Evolutionary conservation across 2,888 invertebrate genomes (phyloP).

Genomic region (Liodrosophila aerea): DNA sequence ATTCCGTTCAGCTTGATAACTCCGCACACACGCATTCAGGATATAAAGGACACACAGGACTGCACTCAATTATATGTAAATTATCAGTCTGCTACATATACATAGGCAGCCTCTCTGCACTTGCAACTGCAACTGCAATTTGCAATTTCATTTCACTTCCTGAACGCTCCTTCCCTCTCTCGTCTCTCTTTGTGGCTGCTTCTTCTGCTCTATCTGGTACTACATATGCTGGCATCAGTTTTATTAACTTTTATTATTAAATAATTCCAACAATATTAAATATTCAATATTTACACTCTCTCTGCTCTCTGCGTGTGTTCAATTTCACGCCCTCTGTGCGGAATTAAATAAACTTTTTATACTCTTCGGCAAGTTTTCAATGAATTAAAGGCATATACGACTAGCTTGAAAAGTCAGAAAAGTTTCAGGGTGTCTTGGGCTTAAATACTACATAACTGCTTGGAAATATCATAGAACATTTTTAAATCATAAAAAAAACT

Average conservation of each 20-base stretch:
- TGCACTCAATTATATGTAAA: constrained; percentile 63
- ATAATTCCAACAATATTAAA: constrained; percentile 45
- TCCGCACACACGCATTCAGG: constrained; percentile 3
- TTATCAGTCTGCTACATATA: constrained; percentile 39
- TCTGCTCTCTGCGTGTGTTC: constrained; percentile 4
- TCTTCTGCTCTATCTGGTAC: background rate
- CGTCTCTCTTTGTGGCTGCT: background rate
- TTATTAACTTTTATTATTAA: constrained; percentile 49
- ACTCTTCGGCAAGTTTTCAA: background rate
- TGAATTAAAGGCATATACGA: background rate
- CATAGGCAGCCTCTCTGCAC: background rate
- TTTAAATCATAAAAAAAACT: too few relatives aligned
- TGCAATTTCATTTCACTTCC: constrained; percentile 45
- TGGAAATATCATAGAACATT: too few relatives aligned
- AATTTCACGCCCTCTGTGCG: constrained; percentile 16
- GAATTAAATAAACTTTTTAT: constrained; percentile 10
- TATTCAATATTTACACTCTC: constrained; percentile 34
- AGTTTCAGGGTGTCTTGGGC: too few relatives aligned
- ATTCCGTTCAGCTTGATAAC: constrained; percentile 46
- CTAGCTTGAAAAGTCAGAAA: background rate
- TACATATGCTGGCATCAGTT: constrained; percentile 38
- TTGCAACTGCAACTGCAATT: constrained; percentile 37
- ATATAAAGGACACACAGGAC: constrained; percentile 8
- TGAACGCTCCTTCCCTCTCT: background rate
- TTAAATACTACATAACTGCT: too few relatives aligned